phyloP scores from a whole-genome alignment of 2,113 vertebrate species.

The Myrmophylax atrothorax region DNA sequence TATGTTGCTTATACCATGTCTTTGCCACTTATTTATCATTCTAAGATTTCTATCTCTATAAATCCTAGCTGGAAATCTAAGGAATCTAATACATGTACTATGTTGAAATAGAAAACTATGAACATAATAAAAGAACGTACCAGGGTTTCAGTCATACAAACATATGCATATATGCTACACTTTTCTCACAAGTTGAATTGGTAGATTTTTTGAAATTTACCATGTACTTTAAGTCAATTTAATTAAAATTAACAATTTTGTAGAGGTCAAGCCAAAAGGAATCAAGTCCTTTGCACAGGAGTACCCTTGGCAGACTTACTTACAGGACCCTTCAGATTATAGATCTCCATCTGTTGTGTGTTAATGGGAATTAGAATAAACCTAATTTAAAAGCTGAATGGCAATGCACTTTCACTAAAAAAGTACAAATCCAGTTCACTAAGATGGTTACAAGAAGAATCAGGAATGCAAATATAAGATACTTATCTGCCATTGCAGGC shows the following conservation, averaged over 20 bases:
- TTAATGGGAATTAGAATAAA: conserved; percentile 46
- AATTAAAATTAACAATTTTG: neutral
- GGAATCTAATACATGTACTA: neutral
- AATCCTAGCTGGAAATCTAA: neutral
- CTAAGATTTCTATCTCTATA: neutral
- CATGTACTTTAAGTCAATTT: neutral
- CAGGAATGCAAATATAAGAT: conserved; percentile 22
- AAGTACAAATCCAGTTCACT: conserved; percentile 38
- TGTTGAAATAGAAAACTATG: neutral
- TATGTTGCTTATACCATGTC: neutral
- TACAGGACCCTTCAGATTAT: conserved; percentile 4
- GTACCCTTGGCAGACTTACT: neutral
- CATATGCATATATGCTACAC: neutral
- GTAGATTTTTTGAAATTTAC: neutral
- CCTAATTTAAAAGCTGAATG: conserved; percentile 46
- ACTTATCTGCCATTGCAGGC: conserved; percentile 15
- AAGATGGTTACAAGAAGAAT: neutral
- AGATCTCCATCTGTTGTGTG: conserved; percentile 37
- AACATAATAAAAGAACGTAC: neutral
- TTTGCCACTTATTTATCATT: neutral
- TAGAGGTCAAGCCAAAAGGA: neutral
- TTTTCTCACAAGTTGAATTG: neutral
- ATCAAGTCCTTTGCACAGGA: neutral
- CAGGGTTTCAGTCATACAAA: neutral
- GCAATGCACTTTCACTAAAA: conserved; percentile 63